A percentile compares a stretch with the other conserved stretches of the same genome.
Conservation (phyloP, 2,113 vertebrate species). For the Myotis brandtii region DNA sequence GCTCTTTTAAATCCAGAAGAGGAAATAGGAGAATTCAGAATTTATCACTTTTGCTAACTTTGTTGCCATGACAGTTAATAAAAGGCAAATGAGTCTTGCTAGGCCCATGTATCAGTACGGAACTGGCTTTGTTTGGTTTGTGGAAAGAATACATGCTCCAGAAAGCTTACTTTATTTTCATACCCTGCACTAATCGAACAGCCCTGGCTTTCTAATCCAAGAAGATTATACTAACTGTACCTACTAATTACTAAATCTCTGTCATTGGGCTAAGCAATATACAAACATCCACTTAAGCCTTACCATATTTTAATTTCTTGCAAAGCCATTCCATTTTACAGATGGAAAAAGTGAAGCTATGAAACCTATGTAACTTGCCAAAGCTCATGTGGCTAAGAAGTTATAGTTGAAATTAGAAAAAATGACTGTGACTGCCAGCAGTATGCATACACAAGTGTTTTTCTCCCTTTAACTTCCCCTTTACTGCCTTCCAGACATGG, state of each 20-base stretch:
- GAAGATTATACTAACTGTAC: not conserved
- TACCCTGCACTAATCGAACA: not conserved
- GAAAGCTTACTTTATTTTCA: not conserved
- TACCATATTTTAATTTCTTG: not conserved
- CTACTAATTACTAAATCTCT: not conserved
- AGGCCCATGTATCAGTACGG: not conserved
- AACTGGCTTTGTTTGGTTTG: not conserved
- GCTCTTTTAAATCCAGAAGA: not conserved
- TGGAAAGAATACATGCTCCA: not conserved
- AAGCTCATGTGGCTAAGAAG: not conserved
- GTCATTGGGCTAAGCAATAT: not conserved
- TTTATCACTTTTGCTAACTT: not conserved
- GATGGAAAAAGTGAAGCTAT: not conserved
- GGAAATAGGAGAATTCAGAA: not conserved
- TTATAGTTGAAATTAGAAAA: not conserved
- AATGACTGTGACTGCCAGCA: not conserved
- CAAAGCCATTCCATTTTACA: not conserved
- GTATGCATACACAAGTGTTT: not conserved
- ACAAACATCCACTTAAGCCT: not conserved
- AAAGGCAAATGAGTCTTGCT: not conserved
- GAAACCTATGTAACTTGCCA: not conserved
- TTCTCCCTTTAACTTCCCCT: not conserved
- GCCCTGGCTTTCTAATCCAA: not conserved
- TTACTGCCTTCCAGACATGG: not conserved
- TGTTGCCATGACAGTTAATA: not conserved